Evolutionary conservation across 2,113 vertebrate genomes (phyloP).

Genomic region (Rattus norvegicus): DNA sequence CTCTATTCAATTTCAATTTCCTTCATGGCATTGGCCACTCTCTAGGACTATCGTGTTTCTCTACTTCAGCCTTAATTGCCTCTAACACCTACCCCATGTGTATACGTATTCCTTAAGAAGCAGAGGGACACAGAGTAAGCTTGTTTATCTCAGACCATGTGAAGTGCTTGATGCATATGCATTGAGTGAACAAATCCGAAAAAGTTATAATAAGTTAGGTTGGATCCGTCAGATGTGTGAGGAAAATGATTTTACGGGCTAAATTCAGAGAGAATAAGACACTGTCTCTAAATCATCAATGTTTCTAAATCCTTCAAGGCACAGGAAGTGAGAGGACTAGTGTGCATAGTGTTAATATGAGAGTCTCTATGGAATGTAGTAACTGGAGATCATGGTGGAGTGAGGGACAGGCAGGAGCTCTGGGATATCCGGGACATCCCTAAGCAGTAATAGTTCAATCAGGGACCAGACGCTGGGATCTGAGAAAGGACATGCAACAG

Average conservation of each 20-base stretch:
- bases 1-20: not conserved
- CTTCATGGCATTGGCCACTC: not conserved
- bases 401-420: not conserved
- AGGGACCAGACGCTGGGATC: not conserved
- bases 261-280: slow-evolving; percentile 39
- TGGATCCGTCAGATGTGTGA: not conserved
- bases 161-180: not conserved
- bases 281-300: not conserved
- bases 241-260: not conserved
- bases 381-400: not conserved
- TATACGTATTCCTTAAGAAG: not conserved
- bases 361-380: not conserved
- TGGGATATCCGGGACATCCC: not conserved
- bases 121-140: not conserved
- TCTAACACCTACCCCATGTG: not conserved
- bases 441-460: not conserved
- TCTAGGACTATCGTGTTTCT: not conserved
- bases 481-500: not conserved
- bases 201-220: not conserved
- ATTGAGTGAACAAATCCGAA: slow-evolving; percentile 10
- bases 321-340: not conserved
- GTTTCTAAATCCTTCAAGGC: not conserved
- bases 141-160: not conserved
- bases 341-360: not conserved
- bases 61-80: not conserved